Percentiles rank a stretch among this genome's conserved stretches.
These are phyloP conservation scores for Acrocyrtus sp. DNA, from an alignment of 2,888 invertebrate species.

Conservation along the genomic window DNA sequence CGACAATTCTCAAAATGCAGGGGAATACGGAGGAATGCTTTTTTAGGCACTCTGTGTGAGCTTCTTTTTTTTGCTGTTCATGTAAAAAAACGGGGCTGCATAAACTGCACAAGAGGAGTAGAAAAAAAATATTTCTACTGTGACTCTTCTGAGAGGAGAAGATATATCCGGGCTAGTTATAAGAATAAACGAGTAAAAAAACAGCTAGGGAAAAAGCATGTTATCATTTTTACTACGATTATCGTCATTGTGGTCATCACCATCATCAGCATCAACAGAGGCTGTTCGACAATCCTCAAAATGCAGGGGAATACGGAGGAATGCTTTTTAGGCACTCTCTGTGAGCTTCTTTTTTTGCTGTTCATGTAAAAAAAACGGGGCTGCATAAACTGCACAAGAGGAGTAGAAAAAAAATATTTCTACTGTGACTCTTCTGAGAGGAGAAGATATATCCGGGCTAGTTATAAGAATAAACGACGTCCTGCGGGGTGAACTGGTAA, in stretches of 20 bases:
- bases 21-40: too few species aligned
- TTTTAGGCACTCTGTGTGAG: slow-evolving; percentile 24
- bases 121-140: not conserved
- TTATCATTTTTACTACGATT: slow-evolving; percentile 25
- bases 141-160: not conserved
- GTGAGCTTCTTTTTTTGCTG: not conserved
- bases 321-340: slow-evolving; percentile 30
- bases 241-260: slow-evolving; percentile 15
- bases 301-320: too few species aligned
- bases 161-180: too few species aligned
- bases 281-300: slow-evolving; percentile 1
- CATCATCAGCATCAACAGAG: slow-evolving; percentile 14
- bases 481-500: slow-evolving; percentile 46
- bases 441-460: too few species aligned
- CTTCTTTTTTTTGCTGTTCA: not conserved
- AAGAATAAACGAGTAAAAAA: not conserved
- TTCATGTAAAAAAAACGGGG: not conserved
- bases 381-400: too few species aligned
- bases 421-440: not conserved
- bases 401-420: too few species aligned
- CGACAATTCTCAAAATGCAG: slow-evolving; percentile 7
- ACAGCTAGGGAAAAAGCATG: slow-evolving; percentile 14
- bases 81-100: not conserved
- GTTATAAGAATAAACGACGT: slow-evolving; percentile 21
- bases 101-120: too few species aligned